A percentile compares a stretch with the other conserved stretches of the same genome.
Evolutionary conservation across 2,797 vertebrate genomes (phyloP).

Genomic region (Sarcophilus harrisii): DNA sequence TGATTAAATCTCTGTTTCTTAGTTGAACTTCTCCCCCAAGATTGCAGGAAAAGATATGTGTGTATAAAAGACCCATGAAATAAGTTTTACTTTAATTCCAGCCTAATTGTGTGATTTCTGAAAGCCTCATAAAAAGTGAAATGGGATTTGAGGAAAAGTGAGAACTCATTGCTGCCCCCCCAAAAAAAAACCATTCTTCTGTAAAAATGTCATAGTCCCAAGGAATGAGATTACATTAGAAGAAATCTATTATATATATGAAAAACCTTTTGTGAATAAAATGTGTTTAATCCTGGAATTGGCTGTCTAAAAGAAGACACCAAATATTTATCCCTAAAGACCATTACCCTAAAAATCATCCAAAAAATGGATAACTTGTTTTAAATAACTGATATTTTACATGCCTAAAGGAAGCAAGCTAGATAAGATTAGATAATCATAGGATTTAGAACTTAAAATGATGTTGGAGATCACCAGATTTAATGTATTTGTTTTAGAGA

Average conservation of each 20-base stretch:
- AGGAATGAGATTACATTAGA: not conserved
- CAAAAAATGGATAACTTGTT: not conserved
- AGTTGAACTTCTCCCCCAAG: not conserved
- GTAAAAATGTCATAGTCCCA: not conserved
- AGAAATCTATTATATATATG: not conserved
- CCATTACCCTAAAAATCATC: not conserved
- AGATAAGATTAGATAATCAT: not conserved
- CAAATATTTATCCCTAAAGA: not conserved
- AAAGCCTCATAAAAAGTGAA: not conserved
- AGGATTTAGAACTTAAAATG: not conserved
- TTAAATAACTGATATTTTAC: not conserved
- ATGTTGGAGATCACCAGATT: not conserved
- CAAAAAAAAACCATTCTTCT: not conserved
- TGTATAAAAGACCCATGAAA: not conserved
- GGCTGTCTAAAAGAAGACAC: not conserved
- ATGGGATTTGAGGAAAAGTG: not conserved
- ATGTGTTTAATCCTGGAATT: not conserved
- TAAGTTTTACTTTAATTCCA: not conserved
- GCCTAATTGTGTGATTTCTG: not conserved
- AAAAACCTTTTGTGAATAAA: not conserved
- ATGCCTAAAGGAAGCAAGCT: not conserved
- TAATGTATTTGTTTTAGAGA: not conserved
- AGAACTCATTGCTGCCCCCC: not conserved
- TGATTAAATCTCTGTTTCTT: conserved; percentile 24
- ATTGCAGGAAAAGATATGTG: not conserved